phyloP scores from a whole-genome alignment of 2,113 vertebrate species.

The Chaetops frenatus region DNA sequence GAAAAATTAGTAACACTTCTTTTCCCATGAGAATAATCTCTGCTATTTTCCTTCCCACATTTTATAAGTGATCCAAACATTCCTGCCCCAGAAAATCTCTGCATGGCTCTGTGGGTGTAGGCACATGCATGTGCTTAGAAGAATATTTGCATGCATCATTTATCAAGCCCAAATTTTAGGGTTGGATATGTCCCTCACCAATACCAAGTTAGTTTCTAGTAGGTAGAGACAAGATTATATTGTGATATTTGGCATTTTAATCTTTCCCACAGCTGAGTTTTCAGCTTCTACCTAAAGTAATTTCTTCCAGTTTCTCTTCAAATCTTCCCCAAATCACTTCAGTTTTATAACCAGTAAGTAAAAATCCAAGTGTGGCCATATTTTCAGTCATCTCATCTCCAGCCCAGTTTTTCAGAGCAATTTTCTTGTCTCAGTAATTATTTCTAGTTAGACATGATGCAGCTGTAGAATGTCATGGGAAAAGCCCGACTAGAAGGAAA shows the following conservation, averaged over 20 bases:
- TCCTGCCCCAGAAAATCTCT: background rate
- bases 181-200: background rate
- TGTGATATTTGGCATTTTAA: background rate
- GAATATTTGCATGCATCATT: background rate
- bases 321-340: background rate
- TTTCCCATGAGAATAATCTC: background rate
- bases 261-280: background rate
- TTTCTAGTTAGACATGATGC: background rate
- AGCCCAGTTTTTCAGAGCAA: background rate
- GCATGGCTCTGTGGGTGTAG: background rate
- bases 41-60: background rate
- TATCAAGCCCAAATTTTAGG: background rate
- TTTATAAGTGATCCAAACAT: background rate
- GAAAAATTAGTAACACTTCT: background rate
- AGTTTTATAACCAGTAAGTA: background rate
- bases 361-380: background rate
- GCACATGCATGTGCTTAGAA: background rate
- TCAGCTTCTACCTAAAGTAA: background rate
- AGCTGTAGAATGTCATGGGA: background rate
- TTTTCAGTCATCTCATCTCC: background rate
- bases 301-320: background rate
- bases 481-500: background rate
- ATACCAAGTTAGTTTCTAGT: background rate
- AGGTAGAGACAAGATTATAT: background rate
- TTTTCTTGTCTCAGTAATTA: constrained; percentile 21